A percentile compares a stretch with the other conserved stretches of the same genome.
phyloP scores from a whole-genome alignment of 2,888 invertebrate genomes.

The Serrognathus titanus region DNA sequence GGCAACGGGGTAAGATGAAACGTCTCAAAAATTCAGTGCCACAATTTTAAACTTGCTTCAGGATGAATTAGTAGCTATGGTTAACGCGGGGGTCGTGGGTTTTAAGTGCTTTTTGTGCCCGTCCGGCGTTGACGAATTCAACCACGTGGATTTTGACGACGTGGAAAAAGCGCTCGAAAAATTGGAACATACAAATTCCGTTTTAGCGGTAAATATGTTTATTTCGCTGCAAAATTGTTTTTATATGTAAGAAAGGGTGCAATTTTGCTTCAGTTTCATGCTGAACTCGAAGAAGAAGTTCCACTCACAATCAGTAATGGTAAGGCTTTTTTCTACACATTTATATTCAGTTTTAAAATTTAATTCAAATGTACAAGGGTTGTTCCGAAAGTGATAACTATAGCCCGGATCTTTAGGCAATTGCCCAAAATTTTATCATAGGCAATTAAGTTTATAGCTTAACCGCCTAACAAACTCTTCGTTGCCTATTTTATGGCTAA shows the following conservation, averaged over 20 bases:
- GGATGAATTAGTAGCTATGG: constrained; percentile 57
- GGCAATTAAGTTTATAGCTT: too few species aligned
- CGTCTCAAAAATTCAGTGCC: neutral
- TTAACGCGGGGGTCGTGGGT: constrained; percentile 67
- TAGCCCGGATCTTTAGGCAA: too few species aligned
- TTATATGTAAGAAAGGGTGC: neutral
- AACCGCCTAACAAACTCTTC: too few species aligned
- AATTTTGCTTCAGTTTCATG: constrained; percentile 61
- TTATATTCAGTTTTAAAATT: too few species aligned
- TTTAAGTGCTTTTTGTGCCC: constrained; percentile 72
- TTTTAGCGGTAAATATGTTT: constrained; percentile 58
- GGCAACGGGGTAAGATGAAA: constrained; percentile 55
- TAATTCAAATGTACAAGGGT: too few species aligned
- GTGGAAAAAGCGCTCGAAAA: constrained; percentile 57
- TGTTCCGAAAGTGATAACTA: too few species aligned
- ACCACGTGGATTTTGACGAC: constrained; percentile 56
- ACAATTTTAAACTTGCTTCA: constrained; percentile 31
- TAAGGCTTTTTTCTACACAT: too few species aligned
- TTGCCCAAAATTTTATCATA: too few species aligned
- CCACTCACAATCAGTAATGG: neutral
- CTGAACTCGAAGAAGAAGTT: constrained; percentile 57
- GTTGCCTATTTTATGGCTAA: too few species aligned
- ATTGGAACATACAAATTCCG: constrained; percentile 57
- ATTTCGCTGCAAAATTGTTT: neutral
- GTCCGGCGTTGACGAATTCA: constrained; percentile 68